Evolutionary conservation across 2,888 invertebrate species (phyloP).

Genomic region (Hoplodrina blanda): DNA sequence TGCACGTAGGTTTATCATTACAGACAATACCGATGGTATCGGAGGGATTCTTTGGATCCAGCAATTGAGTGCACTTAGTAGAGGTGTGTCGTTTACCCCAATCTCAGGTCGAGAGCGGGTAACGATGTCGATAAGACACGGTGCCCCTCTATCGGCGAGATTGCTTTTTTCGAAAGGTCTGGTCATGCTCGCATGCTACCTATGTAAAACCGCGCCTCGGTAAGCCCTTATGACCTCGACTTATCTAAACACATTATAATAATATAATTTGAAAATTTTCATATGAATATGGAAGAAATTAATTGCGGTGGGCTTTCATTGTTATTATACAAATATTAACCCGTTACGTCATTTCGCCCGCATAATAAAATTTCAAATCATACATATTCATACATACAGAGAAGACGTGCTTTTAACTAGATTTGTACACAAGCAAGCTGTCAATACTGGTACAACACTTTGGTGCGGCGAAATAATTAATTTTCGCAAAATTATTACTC

Average conservation of each 20-base stretch:
- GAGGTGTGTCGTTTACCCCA: conserved; percentile 71
- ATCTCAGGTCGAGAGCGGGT: conserved; percentile 60
- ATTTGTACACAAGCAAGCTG: conserved; percentile 19
- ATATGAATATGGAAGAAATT: conserved; percentile 30
- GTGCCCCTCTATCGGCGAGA: conserved; percentile 69
- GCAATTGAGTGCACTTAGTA: conserved; percentile 62
- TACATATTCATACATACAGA: background rate
- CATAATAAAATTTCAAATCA: conserved; percentile 4
- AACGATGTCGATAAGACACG: conserved; percentile 84
- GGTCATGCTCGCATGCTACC: conserved; percentile 64
- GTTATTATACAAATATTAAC: conserved; percentile 17
- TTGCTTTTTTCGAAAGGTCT: conserved; percentile 72
- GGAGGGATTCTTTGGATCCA: conserved; percentile 9
- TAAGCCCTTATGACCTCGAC: conserved; percentile 58
- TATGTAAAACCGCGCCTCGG: conserved; percentile 58
- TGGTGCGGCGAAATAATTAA: conserved; percentile 10
- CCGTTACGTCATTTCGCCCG: conserved; percentile 6
- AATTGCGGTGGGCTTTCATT: conserved; percentile 13
- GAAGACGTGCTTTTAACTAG: conserved; percentile 9
- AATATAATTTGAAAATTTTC: conserved; percentile 10
- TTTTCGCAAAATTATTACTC: conserved; percentile 10
- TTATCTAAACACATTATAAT: conserved; percentile 26
- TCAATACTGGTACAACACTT: conserved; percentile 15
- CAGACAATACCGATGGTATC: conserved; percentile 4
- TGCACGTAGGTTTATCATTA: conserved; percentile 14